These are phyloP conservation scores for Biston stratarius DNA, from an alignment of 2,888 invertebrate species.

Conservation along the genomic window DNA sequence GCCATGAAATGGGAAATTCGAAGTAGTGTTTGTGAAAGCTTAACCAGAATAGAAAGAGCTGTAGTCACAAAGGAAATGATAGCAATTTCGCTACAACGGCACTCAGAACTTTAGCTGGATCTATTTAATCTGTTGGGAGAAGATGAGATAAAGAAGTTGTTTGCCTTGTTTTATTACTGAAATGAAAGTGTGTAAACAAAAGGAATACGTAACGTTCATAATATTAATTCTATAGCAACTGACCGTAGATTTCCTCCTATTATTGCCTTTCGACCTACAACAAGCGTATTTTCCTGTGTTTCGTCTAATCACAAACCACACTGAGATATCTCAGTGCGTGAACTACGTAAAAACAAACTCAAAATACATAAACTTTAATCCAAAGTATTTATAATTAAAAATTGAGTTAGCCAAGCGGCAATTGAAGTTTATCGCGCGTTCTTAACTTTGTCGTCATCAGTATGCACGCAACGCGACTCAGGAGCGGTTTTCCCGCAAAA, in stretches of 20 bases:
- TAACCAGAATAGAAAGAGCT: constrained; percentile 33
- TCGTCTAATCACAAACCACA: constrained; percentile 15
- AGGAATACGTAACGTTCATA: neutral
- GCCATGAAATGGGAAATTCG: constrained; percentile 34
- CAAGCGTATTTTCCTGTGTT: neutral
- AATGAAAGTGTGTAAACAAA: constrained; percentile 10
- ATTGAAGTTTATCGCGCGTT: constrained; percentile 67
- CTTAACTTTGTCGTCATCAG: constrained; percentile 70
- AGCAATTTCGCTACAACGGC: constrained; percentile 32
- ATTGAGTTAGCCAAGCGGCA: constrained; percentile 67
- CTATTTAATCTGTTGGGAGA: constrained; percentile 29
- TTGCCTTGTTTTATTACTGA: constrained; percentile 25
- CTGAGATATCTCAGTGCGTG: constrained; percentile 20
- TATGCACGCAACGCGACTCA: constrained; percentile 73
- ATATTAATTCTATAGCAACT: neutral
- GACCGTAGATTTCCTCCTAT: neutral
- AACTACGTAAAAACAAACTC: constrained; percentile 30
- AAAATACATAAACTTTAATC: constrained; percentile 32
- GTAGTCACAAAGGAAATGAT: constrained; percentile 39
- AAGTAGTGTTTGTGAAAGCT: constrained; percentile 37
- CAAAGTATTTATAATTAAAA: constrained; percentile 60
- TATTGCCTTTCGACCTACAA: neutral
- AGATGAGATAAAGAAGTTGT: constrained; percentile 29
- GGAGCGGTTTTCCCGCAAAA: constrained; percentile 76
- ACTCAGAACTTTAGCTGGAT: constrained; percentile 27